Percentiles rank a stretch among this genome's conserved stretches.
Evolutionary conservation across 1,140 invertebrate species (phyloP).

Genomic region (Drosophila obscura): DNA sequence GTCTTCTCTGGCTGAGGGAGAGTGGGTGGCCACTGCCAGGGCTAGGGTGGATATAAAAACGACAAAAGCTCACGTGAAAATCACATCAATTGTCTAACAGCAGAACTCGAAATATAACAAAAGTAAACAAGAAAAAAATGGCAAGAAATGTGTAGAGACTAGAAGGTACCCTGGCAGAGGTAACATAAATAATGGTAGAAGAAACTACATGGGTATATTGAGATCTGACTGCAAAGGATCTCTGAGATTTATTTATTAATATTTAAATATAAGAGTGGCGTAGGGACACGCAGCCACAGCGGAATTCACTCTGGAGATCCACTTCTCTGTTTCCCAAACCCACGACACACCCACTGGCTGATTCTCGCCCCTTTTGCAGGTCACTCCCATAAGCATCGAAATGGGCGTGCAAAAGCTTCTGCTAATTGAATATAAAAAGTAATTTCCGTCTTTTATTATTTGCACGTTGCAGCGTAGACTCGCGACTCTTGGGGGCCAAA

Average conservation of each 20-base stretch:
- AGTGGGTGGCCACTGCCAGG: not conserved
- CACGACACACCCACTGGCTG: no score
- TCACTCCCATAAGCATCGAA: slow-evolving; percentile 1
- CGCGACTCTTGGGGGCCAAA: no score
- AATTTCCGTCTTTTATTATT: slow-evolving; percentile 79
- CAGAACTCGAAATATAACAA: slow-evolving; percentile 55
- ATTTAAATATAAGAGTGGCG: no score
- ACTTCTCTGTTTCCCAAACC: no score
- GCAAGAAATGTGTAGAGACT: no score
- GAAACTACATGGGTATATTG: no score
- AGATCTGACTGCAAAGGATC: no score
- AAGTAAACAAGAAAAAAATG: not conserved
- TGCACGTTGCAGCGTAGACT: slow-evolving; percentile 40
- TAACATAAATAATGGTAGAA: no score
- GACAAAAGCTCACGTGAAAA: slow-evolving; percentile 75
- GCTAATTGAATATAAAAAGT: slow-evolving; percentile 82
- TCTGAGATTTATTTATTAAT: no score
- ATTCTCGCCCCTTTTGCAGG: no score
- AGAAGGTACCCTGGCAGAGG: not conserved
- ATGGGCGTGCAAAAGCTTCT: slow-evolving; percentile 27
- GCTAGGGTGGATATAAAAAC: slow-evolving; percentile 43
- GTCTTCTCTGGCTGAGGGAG: not conserved
- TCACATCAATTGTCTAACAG: slow-evolving; percentile 78
- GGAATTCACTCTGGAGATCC: no score
- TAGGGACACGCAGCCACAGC: no score